Evolutionary conservation across 2,797 vertebrate genomes (phyloP), one percentile per base, ranked within the genome.

Genomic region (Thamnophis elegans): DNA sequence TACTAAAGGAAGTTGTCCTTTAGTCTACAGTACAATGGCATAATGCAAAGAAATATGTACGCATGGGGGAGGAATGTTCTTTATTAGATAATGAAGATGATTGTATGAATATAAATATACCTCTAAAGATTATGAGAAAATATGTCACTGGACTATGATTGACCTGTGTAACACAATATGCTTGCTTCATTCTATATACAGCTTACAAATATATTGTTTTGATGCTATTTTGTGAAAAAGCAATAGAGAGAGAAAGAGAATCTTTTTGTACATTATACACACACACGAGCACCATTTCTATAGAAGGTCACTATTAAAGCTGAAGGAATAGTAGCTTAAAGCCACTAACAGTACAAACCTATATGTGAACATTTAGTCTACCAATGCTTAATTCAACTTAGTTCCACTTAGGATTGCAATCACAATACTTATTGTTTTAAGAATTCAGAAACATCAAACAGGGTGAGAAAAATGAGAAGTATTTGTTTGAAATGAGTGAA

Each of bases 371-470:
- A 51, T 47, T 60, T 78, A 58, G 54, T 25, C 87, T 73, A 42
- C 8, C 55, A 53, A 5, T 4, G 22, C 53, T 88, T 62, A 32
- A 56, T 28, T n/a, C 32, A 73, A 7, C 14, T 73, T 42, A 78
- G 7, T 36, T 78, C 68, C 16, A 20, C 0, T 78, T 78, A 36
- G 68, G 32, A 78, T 78, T 78, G 16, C 73, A 47, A 5, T 47
- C 73, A 47, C 36, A 82, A 12, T 42, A 65, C 62, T 93, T 93
- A 89, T 89, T 95, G 91, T 92, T 92, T 91, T 20, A 87, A 86
- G n/a, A 93, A 96, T 96, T 93, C 32, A 91, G 94, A 94, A 42
- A 93, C 2, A 88, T 51, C 22, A 90, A 32, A 11, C 1, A 1
- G 3, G 8, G 18, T 87, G 85, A 91, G 20, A 73, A 91, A 18